These are phyloP conservation scores for Epirrhoe tristata DNA, from an alignment of 2,888 invertebrate genomes.

Conservation along the genomic window DNA sequence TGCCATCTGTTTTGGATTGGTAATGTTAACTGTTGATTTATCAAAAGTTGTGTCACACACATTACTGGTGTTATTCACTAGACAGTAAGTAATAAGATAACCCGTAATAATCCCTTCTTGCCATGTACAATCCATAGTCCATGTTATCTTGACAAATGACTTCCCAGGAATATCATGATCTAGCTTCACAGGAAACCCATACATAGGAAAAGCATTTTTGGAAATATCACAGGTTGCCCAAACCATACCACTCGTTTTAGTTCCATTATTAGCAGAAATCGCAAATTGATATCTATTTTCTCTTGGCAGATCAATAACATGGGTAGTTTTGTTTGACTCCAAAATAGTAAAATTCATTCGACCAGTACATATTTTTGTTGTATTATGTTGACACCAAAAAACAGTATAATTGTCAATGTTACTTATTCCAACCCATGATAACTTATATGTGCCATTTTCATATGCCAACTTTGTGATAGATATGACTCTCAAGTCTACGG, in stretches of 20 bases:
- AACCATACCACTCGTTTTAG: conserved; percentile 92
- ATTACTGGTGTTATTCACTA: conserved; percentile 80
- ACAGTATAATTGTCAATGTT: conserved; percentile 89
- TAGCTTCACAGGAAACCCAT: conserved; percentile 78
- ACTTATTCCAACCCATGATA: conserved; percentile 89
- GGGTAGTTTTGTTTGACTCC: conserved; percentile 68
- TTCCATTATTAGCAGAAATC: conserved; percentile 90
- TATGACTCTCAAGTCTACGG: conserved; percentile 71
- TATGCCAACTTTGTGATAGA: conserved; percentile 91
- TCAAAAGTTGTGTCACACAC: conserved; percentile 82
- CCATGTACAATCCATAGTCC: conserved; percentile 92
- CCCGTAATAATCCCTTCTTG: conserved; percentile 89
- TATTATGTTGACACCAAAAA: conserved; percentile 89
- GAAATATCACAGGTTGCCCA: conserved; percentile 91
- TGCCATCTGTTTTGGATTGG: conserved; percentile 77
- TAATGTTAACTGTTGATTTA: conserved; percentile 64
- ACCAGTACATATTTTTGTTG: conserved; percentile 82
- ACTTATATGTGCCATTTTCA: conserved; percentile 88
- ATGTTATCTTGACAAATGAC: conserved; percentile 84
- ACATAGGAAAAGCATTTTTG: conserved; percentile 79
- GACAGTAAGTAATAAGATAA: conserved; percentile 91
- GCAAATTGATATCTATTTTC: conserved; percentile 90
- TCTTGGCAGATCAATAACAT: conserved; percentile 86
- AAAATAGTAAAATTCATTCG: conserved; percentile 75
- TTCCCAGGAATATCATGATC: conserved; percentile 69